Base-by-base conservation (phyloP, 2,888 invertebrate species). In the Steinernema hermaphroditum region DNA sequence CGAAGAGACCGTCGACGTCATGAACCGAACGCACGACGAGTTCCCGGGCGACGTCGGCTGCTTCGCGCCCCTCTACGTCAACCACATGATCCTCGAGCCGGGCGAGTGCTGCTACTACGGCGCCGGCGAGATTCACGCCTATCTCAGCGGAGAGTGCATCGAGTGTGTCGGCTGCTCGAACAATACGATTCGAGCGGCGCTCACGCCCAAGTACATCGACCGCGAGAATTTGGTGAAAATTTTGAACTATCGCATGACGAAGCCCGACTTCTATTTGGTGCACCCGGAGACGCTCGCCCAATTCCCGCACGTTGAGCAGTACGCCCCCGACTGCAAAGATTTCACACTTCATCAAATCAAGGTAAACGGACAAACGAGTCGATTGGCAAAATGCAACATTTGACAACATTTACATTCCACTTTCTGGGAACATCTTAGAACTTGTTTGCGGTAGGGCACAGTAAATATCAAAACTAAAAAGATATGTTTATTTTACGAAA, bases 151-250 rank as follows among this genome's bases (percentile, higher is more conserved):
- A 88, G 97, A 98, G 89, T 96, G 96, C 86, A 90, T 99, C 68
- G 98, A 98, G 89, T 96, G 95, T 87, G 98, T 98, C 95, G 95
- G 97, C 0, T 94, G 94, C 86, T 97, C 97, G 0, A 97, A 98
- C 89, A 98, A 98, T 89, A 96, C 96, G 2, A 93, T 98, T 0
- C 90, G 98, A 76, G 97, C 96, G 0, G 98, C 97, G 0, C 90
- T 98, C 2, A 98, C 98, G 0, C 93, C 94, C 8, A 98, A 98
- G 88, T 92, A 91, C 85, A 93, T 94, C 81, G 98, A 98, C 88
- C 92, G 94, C 0, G 89, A 92, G 6, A 94, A 94, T 0, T 89
- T 98, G 1, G 90, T 93, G 69, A 88, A 90, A 1, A 93, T 95
- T 91, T 88, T 97, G 68, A 92, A 92, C 82, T 97, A 95, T 87